Conservation (phyloP, 2,888 invertebrate species). For the Carpatolechia fugitivella region DNA sequence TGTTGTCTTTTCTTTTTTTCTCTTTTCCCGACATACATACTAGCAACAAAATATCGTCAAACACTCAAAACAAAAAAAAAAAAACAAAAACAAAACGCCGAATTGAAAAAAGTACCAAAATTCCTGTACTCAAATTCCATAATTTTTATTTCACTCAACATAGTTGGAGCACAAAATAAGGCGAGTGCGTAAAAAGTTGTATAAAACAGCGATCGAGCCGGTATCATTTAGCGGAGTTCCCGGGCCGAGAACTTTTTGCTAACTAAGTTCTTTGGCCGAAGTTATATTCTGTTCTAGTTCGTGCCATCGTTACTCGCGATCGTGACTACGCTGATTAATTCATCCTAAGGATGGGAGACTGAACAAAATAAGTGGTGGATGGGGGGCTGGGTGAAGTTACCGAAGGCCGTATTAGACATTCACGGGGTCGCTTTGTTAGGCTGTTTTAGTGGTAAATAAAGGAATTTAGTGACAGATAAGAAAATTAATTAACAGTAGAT, state of each 20-base stretch:
- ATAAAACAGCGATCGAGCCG: conserved; percentile 46
- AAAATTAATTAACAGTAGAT: no score
- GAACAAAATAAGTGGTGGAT: neutral
- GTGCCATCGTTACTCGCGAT: conserved; percentile 66
- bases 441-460: no score
- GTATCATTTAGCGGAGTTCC: conserved; percentile 52
- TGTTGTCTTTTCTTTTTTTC: no score
- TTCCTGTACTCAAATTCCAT: no score
- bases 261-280: conserved; percentile 46
- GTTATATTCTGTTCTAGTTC: conserved; percentile 55
- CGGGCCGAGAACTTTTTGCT: conserved; percentile 36
- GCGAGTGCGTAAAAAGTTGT: conserved; percentile 43
- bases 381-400: neutral
- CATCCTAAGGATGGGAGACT: conserved; percentile 35
- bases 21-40: no score
- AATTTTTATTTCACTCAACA: conserved; percentile 38
- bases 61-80: no score
- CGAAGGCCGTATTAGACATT: conserved; percentile 19
- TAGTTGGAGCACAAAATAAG: conserved; percentile 37
- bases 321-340: conserved; percentile 74
- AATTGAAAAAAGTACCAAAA: no score
- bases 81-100: no score
- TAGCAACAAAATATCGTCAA: no score
- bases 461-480: no score
- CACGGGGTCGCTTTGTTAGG: neutral